phyloP scores from a whole-genome alignment of 2,113 vertebrate genomes.

The Chrysemys picta region DNA sequence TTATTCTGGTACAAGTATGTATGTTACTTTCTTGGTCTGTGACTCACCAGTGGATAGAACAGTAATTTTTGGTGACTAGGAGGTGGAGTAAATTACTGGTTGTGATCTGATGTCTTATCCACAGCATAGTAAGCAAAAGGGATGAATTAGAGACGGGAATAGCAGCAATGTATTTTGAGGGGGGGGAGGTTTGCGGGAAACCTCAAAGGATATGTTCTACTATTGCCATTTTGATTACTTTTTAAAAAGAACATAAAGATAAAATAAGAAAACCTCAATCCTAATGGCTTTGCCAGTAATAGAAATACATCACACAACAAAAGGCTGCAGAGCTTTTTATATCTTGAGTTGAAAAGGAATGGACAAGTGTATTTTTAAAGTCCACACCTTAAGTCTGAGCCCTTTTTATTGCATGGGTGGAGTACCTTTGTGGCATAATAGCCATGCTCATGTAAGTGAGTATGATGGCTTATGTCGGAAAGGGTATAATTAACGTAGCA shows the following conservation, averaged over 20 bases:
- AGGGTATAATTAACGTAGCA: constrained; percentile 73
- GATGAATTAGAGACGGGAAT: constrained; percentile 79
- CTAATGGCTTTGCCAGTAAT: constrained; percentile 59
- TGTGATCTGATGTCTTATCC: constrained; percentile 77
- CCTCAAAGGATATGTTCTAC: constrained; percentile 77
- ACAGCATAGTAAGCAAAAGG: constrained; percentile 65
- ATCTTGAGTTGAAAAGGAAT: constrained; percentile 44
- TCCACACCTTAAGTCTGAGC: background rate
- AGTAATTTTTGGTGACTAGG: constrained; percentile 71
- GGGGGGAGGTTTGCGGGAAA: constrained; percentile 68
- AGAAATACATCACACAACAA: constrained; percentile 60
- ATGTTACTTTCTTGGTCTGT: background rate
- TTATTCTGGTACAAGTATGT: constrained; percentile 13
- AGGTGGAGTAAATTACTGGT: constrained; percentile 76
- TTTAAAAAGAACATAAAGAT: constrained; percentile 51
- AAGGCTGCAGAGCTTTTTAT: constrained; percentile 39
- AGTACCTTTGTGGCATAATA: constrained; percentile 54
- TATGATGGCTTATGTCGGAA: constrained; percentile 37
- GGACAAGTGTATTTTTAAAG: constrained; percentile 26
- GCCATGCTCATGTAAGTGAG: constrained; percentile 31
- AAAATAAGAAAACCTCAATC: constrained; percentile 68
- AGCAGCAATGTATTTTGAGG: constrained; percentile 58
- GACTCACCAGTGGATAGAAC: constrained; percentile 66
- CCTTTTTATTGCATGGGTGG: constrained; percentile 55
- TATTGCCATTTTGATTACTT: constrained; percentile 65